Evolutionary conservation across 2,113 vertebrate species (phyloP).

Genomic region (Narcine bancroftii): DNA sequence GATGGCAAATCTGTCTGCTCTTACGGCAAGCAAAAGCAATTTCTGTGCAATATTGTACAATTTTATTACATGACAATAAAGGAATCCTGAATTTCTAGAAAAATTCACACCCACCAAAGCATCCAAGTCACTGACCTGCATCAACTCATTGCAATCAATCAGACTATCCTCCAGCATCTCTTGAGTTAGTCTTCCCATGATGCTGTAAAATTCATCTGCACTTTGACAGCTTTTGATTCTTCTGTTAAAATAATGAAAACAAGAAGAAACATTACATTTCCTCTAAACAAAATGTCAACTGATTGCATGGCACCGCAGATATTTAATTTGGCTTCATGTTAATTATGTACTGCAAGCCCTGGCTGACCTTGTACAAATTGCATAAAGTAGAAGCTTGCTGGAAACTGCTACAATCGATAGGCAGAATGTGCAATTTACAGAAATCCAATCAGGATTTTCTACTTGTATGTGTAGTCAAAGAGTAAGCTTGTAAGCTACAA

Average conservation of each 20-base stretch:
- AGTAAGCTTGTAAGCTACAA: background rate
- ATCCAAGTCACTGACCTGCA: slow-evolving; percentile 69
- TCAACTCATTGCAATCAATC: slow-evolving; percentile 80
- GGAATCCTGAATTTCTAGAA: no score
- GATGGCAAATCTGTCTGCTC: no score
- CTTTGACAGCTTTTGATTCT: slow-evolving; percentile 87
- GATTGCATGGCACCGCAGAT: background rate
- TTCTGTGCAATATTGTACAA: no score
- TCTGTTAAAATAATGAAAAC: slow-evolving; percentile 47
- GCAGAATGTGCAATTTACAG: background rate
- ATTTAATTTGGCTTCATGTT: background rate
- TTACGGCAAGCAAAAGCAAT: no score
- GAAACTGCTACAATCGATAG: background rate
- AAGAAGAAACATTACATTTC: background rate
- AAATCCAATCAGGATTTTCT: background rate
- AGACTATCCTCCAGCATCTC: slow-evolving; percentile 90
- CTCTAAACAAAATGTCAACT: background rate
- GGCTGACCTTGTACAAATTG: no score
- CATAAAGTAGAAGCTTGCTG: background rate
- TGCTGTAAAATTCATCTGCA: slow-evolving; percentile 93
- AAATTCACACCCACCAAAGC: slow-evolving; percentile 28
- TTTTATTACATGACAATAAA: no score
- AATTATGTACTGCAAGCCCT: background rate
- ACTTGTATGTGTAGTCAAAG: background rate
- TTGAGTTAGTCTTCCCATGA: slow-evolving; percentile 88